Evolutionary conservation across 2,888 invertebrate species (phyloP), one percentile per base, ranked within the genome.

Genomic region (Idaea straminata): DNA sequence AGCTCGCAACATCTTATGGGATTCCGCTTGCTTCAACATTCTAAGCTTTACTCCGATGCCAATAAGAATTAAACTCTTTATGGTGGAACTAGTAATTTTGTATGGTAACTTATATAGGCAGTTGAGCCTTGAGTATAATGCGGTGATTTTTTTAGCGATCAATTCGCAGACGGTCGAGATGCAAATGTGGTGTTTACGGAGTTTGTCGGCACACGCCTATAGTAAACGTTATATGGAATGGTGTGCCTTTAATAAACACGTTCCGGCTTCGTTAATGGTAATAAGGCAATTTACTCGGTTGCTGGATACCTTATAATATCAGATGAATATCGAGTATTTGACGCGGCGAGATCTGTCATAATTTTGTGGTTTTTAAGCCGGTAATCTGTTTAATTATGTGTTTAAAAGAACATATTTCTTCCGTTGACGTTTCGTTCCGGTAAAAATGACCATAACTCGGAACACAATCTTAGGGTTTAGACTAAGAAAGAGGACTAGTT

Each of bases 141-240:
- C 87, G 86, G 83, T 89, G 88, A 82, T 86, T 91, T 92, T 87
- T 92, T 92, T 91, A 88, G 89, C 90, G 86, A 88, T 90, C 91
- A 90, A 91, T 91, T 89, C 82, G 88, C 86, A 84, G 79, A 83
- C 86, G 86, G 78, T 80, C 80, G 85, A 80, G 86, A 91, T 91
- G 91, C 90, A 92, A 91, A 92, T 91, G 86, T 79, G 83, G 76
- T 88, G 89, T 87, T 89, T 87, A 87, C 84, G 87, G 81, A 85
- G 83, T 84, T 80, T 76, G 82, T 78, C 81, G 87, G 88, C 88
- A 87, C 89, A 89, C 88, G 89, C 86, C 89, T 87, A 81, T 83
- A 82, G 83, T 85, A 85, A 86, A 82, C 78, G 75, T 75, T 82
- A 77, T 75, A 76, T 74, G 78, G 81, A 74, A 75, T 74, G 78